Conservation (phyloP, 2,888 invertebrate genomes). For the Nemotelus nigrinus region DNA sequence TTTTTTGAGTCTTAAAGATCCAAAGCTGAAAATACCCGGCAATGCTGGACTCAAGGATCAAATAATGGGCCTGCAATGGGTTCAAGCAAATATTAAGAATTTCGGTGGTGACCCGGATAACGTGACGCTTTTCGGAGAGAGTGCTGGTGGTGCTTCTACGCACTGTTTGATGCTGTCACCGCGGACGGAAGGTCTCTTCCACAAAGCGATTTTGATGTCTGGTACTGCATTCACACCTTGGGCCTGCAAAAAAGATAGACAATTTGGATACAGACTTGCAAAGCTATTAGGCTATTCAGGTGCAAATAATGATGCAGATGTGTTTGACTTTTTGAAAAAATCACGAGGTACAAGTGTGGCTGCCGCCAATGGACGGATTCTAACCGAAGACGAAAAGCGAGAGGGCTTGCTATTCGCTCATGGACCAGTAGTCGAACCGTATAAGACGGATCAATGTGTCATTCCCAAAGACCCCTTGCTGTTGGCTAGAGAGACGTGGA, state of each 20-base stretch:
- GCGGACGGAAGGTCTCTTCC: conserved; percentile 62
- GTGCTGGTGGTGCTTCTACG: conserved; percentile 66
- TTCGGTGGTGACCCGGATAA: conserved; percentile 68
- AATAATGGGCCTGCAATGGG: conserved; percentile 66
- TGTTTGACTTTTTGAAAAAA: conserved; percentile 59
- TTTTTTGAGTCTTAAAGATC: conserved; percentile 66
- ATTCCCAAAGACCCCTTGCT: conserved; percentile 56
- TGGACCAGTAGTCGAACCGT: conserved; percentile 62
- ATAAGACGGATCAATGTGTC: conserved; percentile 59
- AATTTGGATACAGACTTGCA: conserved; percentile 57
- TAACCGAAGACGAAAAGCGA: conserved; percentile 59
- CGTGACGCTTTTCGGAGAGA: conserved; percentile 67
- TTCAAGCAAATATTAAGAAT: conserved; percentile 64
- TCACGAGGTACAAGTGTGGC: conserved; percentile 58
- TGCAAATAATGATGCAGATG: conserved; percentile 58
- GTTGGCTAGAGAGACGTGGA: conserved; percentile 59
- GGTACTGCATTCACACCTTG: conserved; percentile 60
- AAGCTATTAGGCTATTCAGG: conserved; percentile 58
- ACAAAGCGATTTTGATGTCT: conserved; percentile 62
- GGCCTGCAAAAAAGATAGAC: conserved; percentile 57
- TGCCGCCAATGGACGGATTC: conserved; percentile 55
- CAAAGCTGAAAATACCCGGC: conserved; percentile 65
- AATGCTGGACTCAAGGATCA: conserved; percentile 69
- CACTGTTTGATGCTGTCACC: conserved; percentile 66
- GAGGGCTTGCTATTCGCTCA: conserved; percentile 58